These are phyloP conservation scores for Microctenopoma stevenorrisi DNA, from an alignment of 2,797 vertebrate species.

Conservation along the genomic window DNA sequence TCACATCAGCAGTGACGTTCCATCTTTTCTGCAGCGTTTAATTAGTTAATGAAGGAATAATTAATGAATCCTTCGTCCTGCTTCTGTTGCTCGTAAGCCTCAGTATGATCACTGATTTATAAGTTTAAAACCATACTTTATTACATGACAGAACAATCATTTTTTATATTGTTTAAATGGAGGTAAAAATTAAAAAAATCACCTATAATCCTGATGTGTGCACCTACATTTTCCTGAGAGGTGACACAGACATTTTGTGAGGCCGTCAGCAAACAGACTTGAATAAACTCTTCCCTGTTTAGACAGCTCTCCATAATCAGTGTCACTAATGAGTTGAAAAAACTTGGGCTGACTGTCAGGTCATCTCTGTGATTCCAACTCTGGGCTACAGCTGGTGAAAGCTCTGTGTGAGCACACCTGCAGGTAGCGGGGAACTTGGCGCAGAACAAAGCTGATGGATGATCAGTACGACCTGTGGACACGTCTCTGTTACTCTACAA, in stretches of 20 bases:
- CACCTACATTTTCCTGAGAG: conserved; percentile 6
- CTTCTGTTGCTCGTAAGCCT: conserved; percentile 12
- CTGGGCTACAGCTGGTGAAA: conserved; percentile 57
- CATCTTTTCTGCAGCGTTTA: conserved; percentile 53
- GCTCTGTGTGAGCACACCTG: conserved; percentile 57
- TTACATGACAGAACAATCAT: background rate
- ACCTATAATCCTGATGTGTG: background rate
- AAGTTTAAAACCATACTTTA: background rate
- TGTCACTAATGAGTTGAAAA: conserved; percentile 34
- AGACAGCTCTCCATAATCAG: conserved; percentile 25
- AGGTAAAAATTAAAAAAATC: background rate
- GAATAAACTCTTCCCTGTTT: conserved; percentile 16
- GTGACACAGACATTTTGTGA: conserved; percentile 24
- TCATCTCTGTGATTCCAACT: conserved; percentile 19
- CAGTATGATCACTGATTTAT: background rate
- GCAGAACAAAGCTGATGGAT: conserved; percentile 17
- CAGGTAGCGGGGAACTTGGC: conserved; percentile 61
- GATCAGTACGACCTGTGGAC: conserved; percentile 47
- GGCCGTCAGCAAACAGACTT: conserved; percentile 4
- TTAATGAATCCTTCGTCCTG: background rate
- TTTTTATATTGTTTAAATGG: background rate
- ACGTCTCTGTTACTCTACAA: conserved; percentile 58
- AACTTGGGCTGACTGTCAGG: conserved; percentile 39
- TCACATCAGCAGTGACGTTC: conserved; percentile 59
- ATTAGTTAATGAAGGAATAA: conserved; percentile 42